phyloP scores from a whole-genome alignment of 2,888 invertebrate genomes.

The Ectobius pallidus region DNA sequence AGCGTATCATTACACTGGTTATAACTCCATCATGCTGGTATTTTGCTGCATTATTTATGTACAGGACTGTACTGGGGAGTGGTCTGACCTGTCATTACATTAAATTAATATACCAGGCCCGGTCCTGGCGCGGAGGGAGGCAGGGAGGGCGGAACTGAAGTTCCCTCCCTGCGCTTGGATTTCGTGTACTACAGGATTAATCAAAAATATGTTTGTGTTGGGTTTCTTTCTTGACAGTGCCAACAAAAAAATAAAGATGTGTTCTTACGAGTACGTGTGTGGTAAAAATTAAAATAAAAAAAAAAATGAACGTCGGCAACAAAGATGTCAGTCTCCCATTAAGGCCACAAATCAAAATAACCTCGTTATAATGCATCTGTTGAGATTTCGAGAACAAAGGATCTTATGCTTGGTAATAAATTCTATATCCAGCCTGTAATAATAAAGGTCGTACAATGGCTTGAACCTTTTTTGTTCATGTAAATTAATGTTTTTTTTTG shows the following conservation, averaged over 20 bases:
- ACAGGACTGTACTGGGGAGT: slow-evolving; percentile 9
- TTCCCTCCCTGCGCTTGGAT: too few relatives aligned
- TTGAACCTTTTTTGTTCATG: not conserved
- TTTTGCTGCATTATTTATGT: slow-evolving; percentile 24
- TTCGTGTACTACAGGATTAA: not conserved
- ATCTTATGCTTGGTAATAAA: not conserved
- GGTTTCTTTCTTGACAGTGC: not conserved
- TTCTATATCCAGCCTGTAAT: not conserved
- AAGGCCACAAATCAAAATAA: slow-evolving; percentile 26
- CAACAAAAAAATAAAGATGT: not conserved
- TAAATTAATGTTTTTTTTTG: not conserved
- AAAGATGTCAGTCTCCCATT: slow-evolving; percentile 20
- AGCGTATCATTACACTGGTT: too few relatives aligned
- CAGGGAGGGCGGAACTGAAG: not conserved
- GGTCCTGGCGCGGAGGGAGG: too few relatives aligned
- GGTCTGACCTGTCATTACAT: slow-evolving; percentile 22
- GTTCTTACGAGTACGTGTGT: not conserved
- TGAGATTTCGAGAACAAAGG: not conserved
- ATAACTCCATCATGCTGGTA: slow-evolving; percentile 26
- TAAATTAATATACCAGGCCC: slow-evolving; percentile 27
- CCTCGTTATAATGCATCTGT: not conserved
- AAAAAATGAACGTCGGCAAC: not conserved
- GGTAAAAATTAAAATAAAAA: not conserved
- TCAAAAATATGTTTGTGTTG: not conserved
- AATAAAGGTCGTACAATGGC: not conserved